Percentiles rank a stretch among this genome's conserved stretches.
Evolutionary conservation across 2,888 invertebrate species (phyloP).

Genomic region (Branchellion lobata): DNA sequence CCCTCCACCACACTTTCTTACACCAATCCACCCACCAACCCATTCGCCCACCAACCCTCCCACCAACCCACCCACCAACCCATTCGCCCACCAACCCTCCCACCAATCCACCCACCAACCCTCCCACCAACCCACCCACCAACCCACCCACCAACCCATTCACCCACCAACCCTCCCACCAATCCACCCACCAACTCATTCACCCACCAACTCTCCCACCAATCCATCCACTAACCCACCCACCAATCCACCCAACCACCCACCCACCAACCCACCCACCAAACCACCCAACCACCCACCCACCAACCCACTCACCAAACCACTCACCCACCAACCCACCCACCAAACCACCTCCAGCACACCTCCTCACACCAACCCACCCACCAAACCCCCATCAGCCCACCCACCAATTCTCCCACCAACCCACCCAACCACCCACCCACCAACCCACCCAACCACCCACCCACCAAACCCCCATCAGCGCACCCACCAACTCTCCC

Average conservation of each 20-base stretch:
- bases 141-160: no score
- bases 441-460: not conserved
- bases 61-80: not conserved
- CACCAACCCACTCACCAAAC: not conserved
- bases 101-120: not conserved
- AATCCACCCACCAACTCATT: not conserved
- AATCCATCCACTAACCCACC: not conserved
- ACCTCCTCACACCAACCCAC: not conserved
- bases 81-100: not conserved
- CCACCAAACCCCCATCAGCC: not conserved
- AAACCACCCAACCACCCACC: not conserved
- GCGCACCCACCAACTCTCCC: not conserved
- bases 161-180: no score
- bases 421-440: not conserved
- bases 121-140: no score
- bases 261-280: not conserved
- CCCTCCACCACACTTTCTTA: not conserved
- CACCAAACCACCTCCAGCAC: not conserved
- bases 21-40: not conserved
- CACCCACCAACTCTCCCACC: not conserved
- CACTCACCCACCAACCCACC: not conserved
- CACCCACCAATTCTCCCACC: not conserved
- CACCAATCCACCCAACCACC: not conserved
- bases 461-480: not conserved
- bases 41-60: not conserved